Evolutionary conservation across 2,113 vertebrate genomes (phyloP), one percentile per base, ranked within the genome.

Genomic region (Pseudorasbora parva): DNA sequence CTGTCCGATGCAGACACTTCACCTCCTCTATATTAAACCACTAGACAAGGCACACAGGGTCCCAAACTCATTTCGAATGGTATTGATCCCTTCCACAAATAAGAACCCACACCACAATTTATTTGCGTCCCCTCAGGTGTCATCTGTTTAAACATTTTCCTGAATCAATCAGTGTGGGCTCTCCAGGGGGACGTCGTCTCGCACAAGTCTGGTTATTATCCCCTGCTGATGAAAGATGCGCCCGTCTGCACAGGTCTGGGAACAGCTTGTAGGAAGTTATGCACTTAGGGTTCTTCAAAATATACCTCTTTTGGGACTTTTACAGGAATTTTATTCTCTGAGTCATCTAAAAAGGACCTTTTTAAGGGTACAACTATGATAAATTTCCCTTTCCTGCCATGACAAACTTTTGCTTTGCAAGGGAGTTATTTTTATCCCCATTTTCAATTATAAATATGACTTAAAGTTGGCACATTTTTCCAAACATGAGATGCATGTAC

Each of bases 71-170:
- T 89, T 85, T 89, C 73, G 66, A 78, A 87, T 75, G 84, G 45
- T 88, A 88, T 89, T 60, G 86, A 89, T 89, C 84, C 51, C 83
- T 86, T 82, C 82, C 82, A 82, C 86, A 88, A 89, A 89, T 86
- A 89, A 88, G 84, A 84, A 82, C 82, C 85, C 9, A 49, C 78
- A 82, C 71, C 86, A 75, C 88, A 83, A 87, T 87, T 86, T 89
- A 89, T 89, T 89, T 86, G 83, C 72, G 57, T 87, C 85, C 88
- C 86, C 80, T 73, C 60, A 85, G 86, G 88, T 81, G 83, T 88
- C 85, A 83, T 85, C 88, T 86, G 80, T 86, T 89, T 89, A 89
- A 89, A 87, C 88, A 86, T 88, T 85, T 89, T 89, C 82, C 86
- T 83, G 85, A 83, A 89, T 88, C 88, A 89, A 87, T 85, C 86